These are phyloP conservation scores for Thumatha senex DNA, from an alignment of 2,888 invertebrate genomes.

Conservation along the genomic window DNA sequence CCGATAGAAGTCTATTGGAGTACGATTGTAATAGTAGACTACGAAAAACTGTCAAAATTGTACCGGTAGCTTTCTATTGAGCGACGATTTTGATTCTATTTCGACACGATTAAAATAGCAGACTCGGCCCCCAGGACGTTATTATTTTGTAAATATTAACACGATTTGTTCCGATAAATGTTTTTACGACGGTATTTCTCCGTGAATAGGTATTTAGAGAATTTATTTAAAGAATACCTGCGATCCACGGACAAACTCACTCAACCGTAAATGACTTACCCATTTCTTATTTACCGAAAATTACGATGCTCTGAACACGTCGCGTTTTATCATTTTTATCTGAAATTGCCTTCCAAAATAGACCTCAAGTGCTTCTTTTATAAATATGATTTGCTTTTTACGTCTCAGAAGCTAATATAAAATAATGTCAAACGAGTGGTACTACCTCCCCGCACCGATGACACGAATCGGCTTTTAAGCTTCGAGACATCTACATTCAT, in stretches of 20 bases:
- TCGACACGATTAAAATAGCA: too few species aligned
- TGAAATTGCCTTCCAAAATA: conserved; percentile 53
- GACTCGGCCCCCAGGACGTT: too few species aligned
- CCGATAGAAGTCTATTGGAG: too few species aligned
- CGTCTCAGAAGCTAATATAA: conserved; percentile 53
- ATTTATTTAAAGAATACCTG: too few species aligned
- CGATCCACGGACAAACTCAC: conserved; percentile 22
- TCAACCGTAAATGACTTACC: conserved; percentile 40
- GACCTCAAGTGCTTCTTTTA: conserved; percentile 51
- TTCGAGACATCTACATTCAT: conserved; percentile 53
- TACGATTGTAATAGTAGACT: too few species aligned
- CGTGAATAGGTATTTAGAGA: conserved; percentile 4
- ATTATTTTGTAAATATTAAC: conserved; percentile 8
- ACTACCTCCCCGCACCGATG: conserved; percentile 38
- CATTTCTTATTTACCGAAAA: conserved; percentile 44
- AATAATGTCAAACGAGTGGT: conserved; percentile 55
- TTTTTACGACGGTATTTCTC: conserved; percentile 5
- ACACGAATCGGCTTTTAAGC: conserved; percentile 74
- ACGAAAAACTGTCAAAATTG: too few species aligned
- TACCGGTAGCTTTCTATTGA: too few species aligned
- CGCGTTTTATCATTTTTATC: conserved; percentile 51
- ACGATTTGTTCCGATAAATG: conserved; percentile 38
- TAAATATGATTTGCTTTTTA: conserved; percentile 64
- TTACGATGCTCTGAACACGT: conserved; percentile 35
- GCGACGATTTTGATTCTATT: too few species aligned